These are phyloP conservation scores for Auanema sp. DNA, from an alignment of 2,888 invertebrate genomes.

Conservation along the genomic window DNA sequence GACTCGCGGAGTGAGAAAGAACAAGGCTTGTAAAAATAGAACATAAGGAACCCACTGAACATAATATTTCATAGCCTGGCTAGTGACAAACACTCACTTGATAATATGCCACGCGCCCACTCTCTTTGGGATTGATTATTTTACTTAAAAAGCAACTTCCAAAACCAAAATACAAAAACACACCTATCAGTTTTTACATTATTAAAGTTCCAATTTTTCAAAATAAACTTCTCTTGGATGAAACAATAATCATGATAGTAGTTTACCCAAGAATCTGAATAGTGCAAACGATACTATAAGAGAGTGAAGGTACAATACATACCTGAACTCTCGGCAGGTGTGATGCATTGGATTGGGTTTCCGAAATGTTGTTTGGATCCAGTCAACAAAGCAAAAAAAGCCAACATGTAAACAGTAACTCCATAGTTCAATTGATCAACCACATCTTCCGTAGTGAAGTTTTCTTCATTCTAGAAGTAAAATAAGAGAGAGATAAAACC, in stretches of 20 bases:
- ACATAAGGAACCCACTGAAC: constrained; percentile 41
- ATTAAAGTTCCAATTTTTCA: constrained; percentile 2
- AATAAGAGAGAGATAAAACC: too few species aligned
- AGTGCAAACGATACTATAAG: too few species aligned
- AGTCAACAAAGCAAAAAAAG: constrained; percentile 25
- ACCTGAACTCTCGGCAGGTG: constrained; percentile 12
- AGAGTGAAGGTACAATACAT: too few species aligned
- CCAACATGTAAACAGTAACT: constrained; percentile 19
- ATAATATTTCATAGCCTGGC: too few species aligned
- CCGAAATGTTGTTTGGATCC: constrained; percentile 36
- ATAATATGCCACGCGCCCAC: neutral
- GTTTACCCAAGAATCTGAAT: constrained; percentile 23
- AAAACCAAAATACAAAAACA: constrained; percentile 15
- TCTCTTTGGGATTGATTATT: too few species aligned
- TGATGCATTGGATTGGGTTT: constrained; percentile 36
- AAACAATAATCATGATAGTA: constrained; percentile 35
- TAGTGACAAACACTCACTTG: constrained; percentile 12
- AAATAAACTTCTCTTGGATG: constrained; percentile 27
- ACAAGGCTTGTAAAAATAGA: constrained; percentile 29
- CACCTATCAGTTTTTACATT: constrained; percentile 2
- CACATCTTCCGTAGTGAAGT: neutral
- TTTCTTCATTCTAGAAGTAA: neutral
- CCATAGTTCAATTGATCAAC: constrained; percentile 2
- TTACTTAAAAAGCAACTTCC: constrained; percentile 1
- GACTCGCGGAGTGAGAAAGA: constrained; percentile 27